Conservation (phyloP, 2,113 vertebrate species). For the Corapipo altera region DNA sequence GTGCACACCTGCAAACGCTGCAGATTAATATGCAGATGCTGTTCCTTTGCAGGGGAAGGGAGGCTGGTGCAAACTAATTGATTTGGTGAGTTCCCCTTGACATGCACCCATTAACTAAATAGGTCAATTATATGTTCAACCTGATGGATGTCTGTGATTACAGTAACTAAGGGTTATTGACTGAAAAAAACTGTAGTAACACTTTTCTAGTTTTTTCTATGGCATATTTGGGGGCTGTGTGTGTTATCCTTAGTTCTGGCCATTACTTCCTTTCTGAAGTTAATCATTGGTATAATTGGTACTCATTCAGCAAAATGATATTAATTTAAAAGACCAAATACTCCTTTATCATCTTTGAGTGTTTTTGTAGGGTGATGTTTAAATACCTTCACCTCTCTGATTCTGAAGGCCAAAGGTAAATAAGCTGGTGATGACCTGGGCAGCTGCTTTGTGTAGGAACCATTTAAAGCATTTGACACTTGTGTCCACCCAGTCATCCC, state of each 20-base stretch:
- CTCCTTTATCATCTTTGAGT: background rate
- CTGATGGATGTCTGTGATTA: background rate
- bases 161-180: background rate
- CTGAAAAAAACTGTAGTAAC: background rate
- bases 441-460: background rate
- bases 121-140: background rate
- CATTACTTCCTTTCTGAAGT: background rate
- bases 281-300: background rate
- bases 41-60: background rate
- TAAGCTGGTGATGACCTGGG: background rate
- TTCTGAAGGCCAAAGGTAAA: background rate
- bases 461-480: fast-evolving
- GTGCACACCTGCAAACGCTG: background rate
- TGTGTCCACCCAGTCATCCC: background rate
- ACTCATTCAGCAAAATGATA: background rate
- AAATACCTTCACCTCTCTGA: background rate
- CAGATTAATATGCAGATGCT: background rate
- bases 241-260: background rate
- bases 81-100: background rate
- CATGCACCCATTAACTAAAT: background rate
- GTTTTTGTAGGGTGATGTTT: background rate
- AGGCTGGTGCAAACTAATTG: background rate
- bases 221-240: no score
- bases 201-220: background rate
- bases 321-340: background rate